Percentiles rank a stretch among this genome's conserved stretches.
Conservation (phyloP, 2,797 vertebrate genomes). For the Pangasius mekongensis region DNA sequence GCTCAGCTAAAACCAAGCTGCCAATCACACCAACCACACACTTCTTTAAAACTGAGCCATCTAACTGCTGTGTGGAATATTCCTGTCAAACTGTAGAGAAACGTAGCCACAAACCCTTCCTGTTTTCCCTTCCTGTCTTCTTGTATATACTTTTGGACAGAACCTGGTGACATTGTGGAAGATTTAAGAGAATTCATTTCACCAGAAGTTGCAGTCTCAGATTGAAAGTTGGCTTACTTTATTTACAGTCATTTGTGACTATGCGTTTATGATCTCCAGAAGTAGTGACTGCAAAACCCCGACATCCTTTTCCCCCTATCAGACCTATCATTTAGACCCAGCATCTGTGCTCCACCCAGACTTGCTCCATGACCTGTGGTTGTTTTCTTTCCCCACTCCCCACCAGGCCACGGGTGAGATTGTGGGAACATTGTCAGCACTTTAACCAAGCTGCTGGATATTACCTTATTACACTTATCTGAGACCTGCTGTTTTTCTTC, state of each 20-base stretch:
- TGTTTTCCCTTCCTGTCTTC: constrained; percentile 22
- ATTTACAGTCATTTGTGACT: constrained; percentile 23
- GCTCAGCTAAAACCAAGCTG: constrained; percentile 30
- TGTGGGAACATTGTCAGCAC: constrained; percentile 43
- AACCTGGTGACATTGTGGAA: constrained; percentile 11
- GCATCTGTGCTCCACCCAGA: constrained; percentile 36
- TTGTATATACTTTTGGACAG: neutral
- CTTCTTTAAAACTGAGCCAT: constrained; percentile 19
- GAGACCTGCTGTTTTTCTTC: neutral
- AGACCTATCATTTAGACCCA: constrained; percentile 38
- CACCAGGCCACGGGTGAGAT: constrained; percentile 17
- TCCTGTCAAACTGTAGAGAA: constrained; percentile 12
- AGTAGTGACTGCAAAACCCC: constrained; percentile 24
- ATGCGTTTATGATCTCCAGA: constrained; percentile 22
- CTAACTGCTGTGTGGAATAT: constrained; percentile 21
- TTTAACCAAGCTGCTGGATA: constrained; percentile 20
- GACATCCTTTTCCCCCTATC: constrained; percentile 25
- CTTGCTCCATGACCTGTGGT: constrained; percentile 31
- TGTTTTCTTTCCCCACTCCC: constrained; percentile 42
- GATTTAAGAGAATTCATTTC: neutral
- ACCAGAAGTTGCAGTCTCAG: neutral
- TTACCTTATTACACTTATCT: constrained; percentile 5
- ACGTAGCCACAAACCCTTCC: constrained; percentile 25
- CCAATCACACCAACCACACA: constrained; percentile 26
- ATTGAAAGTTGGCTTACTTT: neutral